phyloP scores from a whole-genome alignment of 2,797 vertebrate species.

The Melanotaenia nigrans region DNA sequence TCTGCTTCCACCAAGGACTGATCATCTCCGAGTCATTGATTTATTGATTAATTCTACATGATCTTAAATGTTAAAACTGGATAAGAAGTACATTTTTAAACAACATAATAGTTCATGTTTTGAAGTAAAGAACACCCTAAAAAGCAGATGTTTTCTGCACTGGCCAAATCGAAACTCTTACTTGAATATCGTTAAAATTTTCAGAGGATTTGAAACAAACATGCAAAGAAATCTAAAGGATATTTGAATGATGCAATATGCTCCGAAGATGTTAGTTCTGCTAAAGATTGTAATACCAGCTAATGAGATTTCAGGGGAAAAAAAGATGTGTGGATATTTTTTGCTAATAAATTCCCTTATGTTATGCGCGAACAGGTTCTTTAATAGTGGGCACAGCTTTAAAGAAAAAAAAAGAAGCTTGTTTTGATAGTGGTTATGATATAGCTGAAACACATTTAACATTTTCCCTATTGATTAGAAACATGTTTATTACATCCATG shows the following conservation, averaged over 20 bases:
- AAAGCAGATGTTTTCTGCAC: background rate
- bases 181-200: background rate
- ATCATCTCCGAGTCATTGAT: no score
- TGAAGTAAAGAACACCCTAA: background rate
- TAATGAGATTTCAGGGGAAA: no score
- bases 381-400: background rate
- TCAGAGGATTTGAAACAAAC: background rate
- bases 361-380: background rate
- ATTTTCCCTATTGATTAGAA: background rate
- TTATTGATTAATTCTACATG: no score
- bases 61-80: background rate
- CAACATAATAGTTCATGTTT: no score
- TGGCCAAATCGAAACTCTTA: background rate
- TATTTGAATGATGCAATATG: no score
- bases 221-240: background rate
- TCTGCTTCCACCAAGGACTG: background rate
- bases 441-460: background rate
- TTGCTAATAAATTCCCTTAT: background rate
- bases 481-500: no score
- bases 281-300: no score
- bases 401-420: background rate
- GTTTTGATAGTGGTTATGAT: background rate
- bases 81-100: background rate
- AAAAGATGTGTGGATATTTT: background rate
- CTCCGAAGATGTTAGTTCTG: no score